Percentiles rank a stretch among this genome's conserved stretches.
These are phyloP conservation scores for Neocloeon triangulifer DNA, from an alignment of 1,140 invertebrate genomes.

Conservation along the genomic window DNA sequence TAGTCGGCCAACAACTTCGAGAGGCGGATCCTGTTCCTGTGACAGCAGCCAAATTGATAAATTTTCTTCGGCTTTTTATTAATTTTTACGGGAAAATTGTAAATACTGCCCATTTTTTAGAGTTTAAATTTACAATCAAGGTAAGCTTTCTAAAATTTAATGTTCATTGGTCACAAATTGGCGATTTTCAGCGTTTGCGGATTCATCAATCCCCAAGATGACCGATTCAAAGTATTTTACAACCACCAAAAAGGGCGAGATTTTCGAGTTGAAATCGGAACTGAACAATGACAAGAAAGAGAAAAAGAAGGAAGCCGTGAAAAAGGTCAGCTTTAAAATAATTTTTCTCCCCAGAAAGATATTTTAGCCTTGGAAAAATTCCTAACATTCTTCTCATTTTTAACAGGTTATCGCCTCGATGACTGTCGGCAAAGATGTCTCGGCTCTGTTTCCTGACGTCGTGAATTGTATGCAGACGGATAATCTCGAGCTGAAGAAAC, in stretches of 20 bases:
- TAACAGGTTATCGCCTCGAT: slow-evolving; percentile 93
- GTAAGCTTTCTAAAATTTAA: too few relatives aligned
- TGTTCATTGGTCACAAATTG: too few relatives aligned
- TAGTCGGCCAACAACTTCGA: too few relatives aligned
- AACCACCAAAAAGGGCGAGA: slow-evolving; percentile 98
- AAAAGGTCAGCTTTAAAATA: too few relatives aligned
- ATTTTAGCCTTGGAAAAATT: slow-evolving; percentile 2
- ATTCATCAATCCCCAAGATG: too few relatives aligned
- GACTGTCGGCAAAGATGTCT: slow-evolving; percentile 96
- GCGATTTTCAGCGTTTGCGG: too few relatives aligned
- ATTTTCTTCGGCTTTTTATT: too few relatives aligned
- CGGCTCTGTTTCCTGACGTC: slow-evolving; percentile 93
- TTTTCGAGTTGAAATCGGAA: slow-evolving; percentile 97
- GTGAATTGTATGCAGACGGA: slow-evolving; percentile 99
- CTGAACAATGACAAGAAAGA: slow-evolving; percentile 99
- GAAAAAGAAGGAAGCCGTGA: slow-evolving; percentile 98
- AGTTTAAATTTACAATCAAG: too few relatives aligned
- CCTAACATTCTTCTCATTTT: slow-evolving; percentile 9
- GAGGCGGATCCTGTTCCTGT: too few relatives aligned
- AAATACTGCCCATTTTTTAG: too few relatives aligned
- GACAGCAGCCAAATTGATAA: too few relatives aligned
- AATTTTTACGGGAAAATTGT: too few relatives aligned
- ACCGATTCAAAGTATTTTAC: slow-evolving; percentile 99
- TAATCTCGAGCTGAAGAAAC: slow-evolving; percentile 96
- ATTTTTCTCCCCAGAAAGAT: neutral